A percentile compares a stretch with the other conserved stretches of the same genome.
These are phyloP conservation scores for Aurelia sp. DNA, from an alignment of 30 jellyfish, hydroid and myxozoan species.

Conservation along the genomic window DNA sequence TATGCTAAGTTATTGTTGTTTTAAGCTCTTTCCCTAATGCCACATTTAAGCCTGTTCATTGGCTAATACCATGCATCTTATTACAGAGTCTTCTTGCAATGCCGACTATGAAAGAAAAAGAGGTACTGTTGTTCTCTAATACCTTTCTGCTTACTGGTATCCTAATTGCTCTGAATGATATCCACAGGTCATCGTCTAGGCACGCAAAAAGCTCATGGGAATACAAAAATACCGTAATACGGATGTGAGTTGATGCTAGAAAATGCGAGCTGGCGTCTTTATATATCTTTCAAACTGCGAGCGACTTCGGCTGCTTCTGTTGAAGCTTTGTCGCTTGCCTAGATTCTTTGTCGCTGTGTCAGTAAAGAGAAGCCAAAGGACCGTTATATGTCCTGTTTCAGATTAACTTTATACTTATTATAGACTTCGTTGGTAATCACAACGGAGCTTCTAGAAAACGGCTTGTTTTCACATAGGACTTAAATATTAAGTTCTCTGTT, in stretches of 20 bases:
- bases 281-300: too few species aligned
- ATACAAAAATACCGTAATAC: not conserved
- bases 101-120: conserved; percentile 99
- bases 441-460: too few species aligned
- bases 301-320: too few species aligned
- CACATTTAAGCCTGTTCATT: conserved; percentile 14
- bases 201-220: not conserved
- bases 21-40: conserved; percentile 25
- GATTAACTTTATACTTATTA: too few species aligned
- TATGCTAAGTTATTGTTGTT: conserved; percentile 25
- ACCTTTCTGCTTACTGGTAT: conserved; percentile 3
- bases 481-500: too few species aligned
- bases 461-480: too few species aligned
- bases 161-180: not conserved
- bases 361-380: too few species aligned
- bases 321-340: too few species aligned
- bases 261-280: too few species aligned
- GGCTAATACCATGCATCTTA: conserved; percentile 30
- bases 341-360: too few species aligned
- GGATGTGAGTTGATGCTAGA: not conserved
- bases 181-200: conserved; percentile 2
- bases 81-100: conserved; percentile 92
- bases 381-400: too few species aligned
- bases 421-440: too few species aligned
- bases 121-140: conserved; percentile 61